Percentiles rank a stretch among this genome's conserved stretches.
phyloP scores from a whole-genome alignment of 2,888 invertebrate genomes.

The Zygothrica quintamaculata region DNA sequence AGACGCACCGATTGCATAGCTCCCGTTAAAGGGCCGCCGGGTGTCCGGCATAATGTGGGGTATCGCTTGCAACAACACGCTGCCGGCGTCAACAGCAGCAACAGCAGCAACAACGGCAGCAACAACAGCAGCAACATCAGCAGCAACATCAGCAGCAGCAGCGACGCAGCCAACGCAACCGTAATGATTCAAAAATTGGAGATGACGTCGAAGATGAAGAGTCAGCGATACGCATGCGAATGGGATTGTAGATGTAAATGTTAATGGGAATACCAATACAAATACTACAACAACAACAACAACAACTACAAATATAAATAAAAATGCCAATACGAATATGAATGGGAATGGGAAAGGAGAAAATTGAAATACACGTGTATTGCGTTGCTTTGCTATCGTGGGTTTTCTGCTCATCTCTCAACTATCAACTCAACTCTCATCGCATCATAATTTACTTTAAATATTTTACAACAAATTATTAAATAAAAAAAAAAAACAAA shows the following conservation, averaged over 20 bases:
- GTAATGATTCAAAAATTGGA: constrained; percentile 17
- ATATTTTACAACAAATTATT: constrained; percentile 19
- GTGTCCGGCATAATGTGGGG: constrained; percentile 15
- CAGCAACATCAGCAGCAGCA: background rate
- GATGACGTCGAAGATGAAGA: constrained; percentile 29
- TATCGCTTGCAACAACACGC: constrained; percentile 27
- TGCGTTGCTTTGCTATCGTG: constrained; percentile 18
- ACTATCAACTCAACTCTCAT: no score
- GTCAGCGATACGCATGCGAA: constrained; percentile 29
- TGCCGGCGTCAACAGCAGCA: constrained; percentile 9
- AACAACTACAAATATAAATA: background rate
- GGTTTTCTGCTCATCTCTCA: constrained; percentile 12
- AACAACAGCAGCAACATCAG: constrained; percentile 2
- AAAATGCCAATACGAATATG: background rate
- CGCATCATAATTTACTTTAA: constrained; percentile 53
- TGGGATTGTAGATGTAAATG: constrained; percentile 3
- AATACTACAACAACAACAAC: background rate
- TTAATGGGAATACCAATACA: background rate
- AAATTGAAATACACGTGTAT: constrained; percentile 33
- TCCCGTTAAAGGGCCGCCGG: constrained; percentile 62
- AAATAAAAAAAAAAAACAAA: constrained; percentile 19
- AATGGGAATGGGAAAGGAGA: constrained; percentile 7
- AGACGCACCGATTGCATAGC: constrained; percentile 24
- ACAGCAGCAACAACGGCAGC: constrained; percentile 4
- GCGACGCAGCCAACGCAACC: constrained; percentile 15